Evolutionary conservation across 2,113 vertebrate species (phyloP), one percentile per base, ranked within the genome.

Genomic region (Sturnira hondurensis): DNA sequence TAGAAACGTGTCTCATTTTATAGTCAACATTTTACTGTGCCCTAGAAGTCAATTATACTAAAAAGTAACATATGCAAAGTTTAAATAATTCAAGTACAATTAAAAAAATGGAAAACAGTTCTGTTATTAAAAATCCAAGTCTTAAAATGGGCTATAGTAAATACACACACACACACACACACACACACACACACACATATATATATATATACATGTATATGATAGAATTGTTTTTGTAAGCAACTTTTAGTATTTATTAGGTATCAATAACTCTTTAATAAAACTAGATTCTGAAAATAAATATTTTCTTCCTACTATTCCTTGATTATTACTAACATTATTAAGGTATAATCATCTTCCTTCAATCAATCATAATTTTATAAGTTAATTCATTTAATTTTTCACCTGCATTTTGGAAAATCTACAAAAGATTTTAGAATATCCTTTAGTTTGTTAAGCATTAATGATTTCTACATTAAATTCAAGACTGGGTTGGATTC

Each of bases 371-470:
- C 70, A 0, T 31, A 88, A 86, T 5, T 93, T 78, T 58, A 0
- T 33, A 86, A 97, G 58, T 45, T 92, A 20, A 52, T 81, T 33
- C n/a, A 94, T 83, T 81, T 86, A 89, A 61, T 68, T 91, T 45
- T 94, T 47, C 50, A 52, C 31, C 63, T 95, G 52, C 81, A 77
- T 96, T 74, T 93, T 84, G 73, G 0, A 97, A 43, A 71, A 88
- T 83, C 31, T 41, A 58, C 20, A 88, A 56, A 82, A 96, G 89
- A 96, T 92, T 93, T 82, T 84, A 94, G 77, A 88, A 71, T 54
- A 81, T 74, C 31, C 43, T 76, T 91, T 50, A 82, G n/a, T 74
- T 33, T 94, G 7, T 95, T 90, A 95, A 95, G 94, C 36, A 95
- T 45, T 95, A 56, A 52, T 88, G 4, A n/a, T 61, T 92, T 84